Evolutionary conservation across 2,113 vertebrate genomes (phyloP).

Genomic region (Oceanites oceanicus): DNA sequence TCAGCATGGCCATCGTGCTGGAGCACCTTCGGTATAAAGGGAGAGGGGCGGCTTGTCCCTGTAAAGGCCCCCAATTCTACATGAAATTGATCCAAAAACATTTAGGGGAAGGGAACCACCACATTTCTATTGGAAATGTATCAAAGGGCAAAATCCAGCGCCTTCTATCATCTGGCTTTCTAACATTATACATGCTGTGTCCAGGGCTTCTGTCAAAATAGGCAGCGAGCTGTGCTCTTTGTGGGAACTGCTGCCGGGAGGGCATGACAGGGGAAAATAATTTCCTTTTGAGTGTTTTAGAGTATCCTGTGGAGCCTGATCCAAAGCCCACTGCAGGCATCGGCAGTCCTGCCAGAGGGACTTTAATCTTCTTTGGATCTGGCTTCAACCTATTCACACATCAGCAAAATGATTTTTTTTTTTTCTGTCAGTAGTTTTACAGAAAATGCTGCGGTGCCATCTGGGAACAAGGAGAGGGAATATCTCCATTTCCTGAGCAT

Average conservation of each 20-base stretch:
- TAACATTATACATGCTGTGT: not conserved
- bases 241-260: not conserved
- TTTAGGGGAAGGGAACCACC: not conserved
- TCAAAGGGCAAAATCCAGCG: not conserved
- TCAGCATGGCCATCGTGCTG: fast-evolving
- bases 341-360: not conserved
- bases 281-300: not conserved
- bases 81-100: not conserved
- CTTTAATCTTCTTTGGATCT: not conserved
- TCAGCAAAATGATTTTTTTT: not conserved
- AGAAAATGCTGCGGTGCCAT: not conserved
- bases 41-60: not conserved
- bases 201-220: slow-evolving; percentile 33
- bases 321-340: not conserved
- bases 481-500: slow-evolving; percentile 30
- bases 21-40: not conserved
- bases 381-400: not conserved
- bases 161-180: slow-evolving; percentile 37
- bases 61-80: not conserved
- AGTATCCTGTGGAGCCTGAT: not conserved
- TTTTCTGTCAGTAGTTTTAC: slow-evolving; percentile 5
- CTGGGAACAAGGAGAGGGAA: slow-evolving; percentile 17
- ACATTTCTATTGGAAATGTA: slow-evolving; percentile 26
- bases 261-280: not conserved
- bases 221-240: not conserved